Evolutionary conservation across 2,888 invertebrate species (phyloP).

Genomic region (Invenusta paracnida): DNA sequence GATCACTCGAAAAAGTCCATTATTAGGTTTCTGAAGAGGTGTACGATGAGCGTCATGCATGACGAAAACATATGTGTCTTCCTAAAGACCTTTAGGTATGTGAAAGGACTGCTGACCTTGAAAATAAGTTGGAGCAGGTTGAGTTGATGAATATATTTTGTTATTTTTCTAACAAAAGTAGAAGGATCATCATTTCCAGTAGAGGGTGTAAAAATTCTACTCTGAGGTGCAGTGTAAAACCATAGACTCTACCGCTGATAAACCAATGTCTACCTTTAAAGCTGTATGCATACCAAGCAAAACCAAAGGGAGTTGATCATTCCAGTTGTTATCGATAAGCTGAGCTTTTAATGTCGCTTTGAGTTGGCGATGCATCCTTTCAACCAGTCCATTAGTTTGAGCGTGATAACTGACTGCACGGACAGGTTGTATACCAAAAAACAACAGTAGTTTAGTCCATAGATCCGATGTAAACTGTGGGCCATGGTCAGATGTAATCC

Average conservation of each 20-base stretch:
- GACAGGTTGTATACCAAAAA: neutral
- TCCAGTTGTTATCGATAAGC: neutral
- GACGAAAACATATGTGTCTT: conserved; percentile 14
- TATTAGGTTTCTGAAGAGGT: neutral
- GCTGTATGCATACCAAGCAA: conserved; percentile 1
- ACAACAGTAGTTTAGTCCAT: neutral
- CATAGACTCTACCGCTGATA: neutral
- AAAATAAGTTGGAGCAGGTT: neutral
- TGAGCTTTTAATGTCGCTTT: neutral
- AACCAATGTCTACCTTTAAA: neutral
- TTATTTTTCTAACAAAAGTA: no score
- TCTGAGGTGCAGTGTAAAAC: neutral
- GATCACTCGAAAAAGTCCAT: neutral
- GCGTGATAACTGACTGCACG: neutral
- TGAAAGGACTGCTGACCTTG: conserved; percentile 28
- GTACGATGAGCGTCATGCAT: neutral
- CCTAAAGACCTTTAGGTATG: neutral
- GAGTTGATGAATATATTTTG: neutral
- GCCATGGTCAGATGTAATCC: conserved; percentile 10
- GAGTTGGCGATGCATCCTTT: neutral
- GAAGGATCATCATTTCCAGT: neutral
- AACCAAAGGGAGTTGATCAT: neutral
- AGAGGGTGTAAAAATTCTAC: neutral
- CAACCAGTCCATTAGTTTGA: neutral
- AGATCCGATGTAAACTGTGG: neutral